A percentile compares a stretch with the other conserved stretches of the same genome.
phyloP scores from a whole-genome alignment of 2,797 vertebrate genomes.

The Margarornis squamiger region DNA sequence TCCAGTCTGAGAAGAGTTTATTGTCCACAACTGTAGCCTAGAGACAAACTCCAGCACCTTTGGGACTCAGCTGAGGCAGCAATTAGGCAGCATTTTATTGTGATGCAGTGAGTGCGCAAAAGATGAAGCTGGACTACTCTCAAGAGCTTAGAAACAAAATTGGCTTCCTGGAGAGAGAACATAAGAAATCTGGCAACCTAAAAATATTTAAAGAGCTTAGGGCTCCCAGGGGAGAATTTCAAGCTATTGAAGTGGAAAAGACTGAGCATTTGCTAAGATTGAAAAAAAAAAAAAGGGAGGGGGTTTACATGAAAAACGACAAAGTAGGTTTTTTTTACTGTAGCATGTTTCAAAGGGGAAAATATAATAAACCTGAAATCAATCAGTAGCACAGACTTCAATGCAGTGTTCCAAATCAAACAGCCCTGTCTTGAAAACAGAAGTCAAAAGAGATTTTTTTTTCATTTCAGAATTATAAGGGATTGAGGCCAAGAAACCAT shows the following conservation, averaged over 20 bases:
- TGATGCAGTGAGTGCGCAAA: constrained; percentile 58
- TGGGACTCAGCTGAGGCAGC: constrained; percentile 62
- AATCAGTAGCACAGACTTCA: constrained; percentile 60
- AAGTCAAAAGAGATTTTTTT: constrained; percentile 50
- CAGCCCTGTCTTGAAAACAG: constrained; percentile 46
- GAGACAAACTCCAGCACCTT: constrained; percentile 60
- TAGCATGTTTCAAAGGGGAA: constrained; percentile 55
- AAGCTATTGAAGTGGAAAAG: constrained; percentile 66
- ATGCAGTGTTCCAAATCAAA: constrained; percentile 54
- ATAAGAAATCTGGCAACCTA: constrained; percentile 74
- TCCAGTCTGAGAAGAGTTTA: constrained; percentile 64
- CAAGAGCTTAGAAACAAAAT: constrained; percentile 65
- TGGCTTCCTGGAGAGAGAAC: constrained; percentile 71
- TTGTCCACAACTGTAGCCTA: constrained; percentile 61
- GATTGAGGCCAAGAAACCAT: constrained; percentile 58
- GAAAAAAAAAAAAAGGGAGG: neutral
- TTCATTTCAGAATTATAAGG: constrained; percentile 51
- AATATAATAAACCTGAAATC: constrained; percentile 67
- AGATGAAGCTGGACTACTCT: constrained; percentile 66
- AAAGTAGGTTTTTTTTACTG: constrained; percentile 27
- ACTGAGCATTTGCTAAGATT: constrained; percentile 62
- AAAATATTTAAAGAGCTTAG: constrained; percentile 75
- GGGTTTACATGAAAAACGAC: constrained; percentile 58
- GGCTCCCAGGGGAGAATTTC: constrained; percentile 66
- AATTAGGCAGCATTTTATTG: constrained; percentile 74